A percentile compares a stretch with the other conserved stretches of the same genome.
Conservation (phyloP, 2,888 invertebrate genomes). For the Charanyca ferruginea region DNA sequence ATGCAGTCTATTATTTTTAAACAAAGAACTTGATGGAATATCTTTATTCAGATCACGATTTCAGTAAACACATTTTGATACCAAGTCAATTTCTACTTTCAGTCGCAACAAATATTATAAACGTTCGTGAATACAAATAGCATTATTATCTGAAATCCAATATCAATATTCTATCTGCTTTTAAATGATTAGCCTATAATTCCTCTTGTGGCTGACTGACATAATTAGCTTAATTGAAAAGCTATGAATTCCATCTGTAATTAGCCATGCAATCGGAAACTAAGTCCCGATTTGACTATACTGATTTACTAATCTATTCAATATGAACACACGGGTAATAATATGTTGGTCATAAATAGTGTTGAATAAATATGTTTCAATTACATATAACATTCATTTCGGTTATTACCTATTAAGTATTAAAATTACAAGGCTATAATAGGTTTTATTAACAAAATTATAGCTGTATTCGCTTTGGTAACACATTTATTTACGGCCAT, state of each 20-base stretch:
- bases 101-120: constrained; percentile 35
- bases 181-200: constrained; percentile 44
- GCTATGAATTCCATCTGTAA: constrained; percentile 39
- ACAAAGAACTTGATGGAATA: constrained; percentile 16
- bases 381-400: constrained; percentile 25
- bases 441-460: constrained; percentile 1
- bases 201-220: constrained; percentile 28
- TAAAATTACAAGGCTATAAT: constrained; percentile 21
- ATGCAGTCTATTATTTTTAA: constrained; percentile 3
- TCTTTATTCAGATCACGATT: constrained; percentile 32
- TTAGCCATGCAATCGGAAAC: constrained; percentile 44
- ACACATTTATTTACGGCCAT: not conserved
- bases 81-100: constrained; percentile 41
- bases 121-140: constrained; percentile 37
- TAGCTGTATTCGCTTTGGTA: not conserved
- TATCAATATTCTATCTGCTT: constrained; percentile 39
- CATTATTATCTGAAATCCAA: constrained; percentile 28
- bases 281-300: constrained; percentile 35
- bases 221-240: constrained; percentile 58
- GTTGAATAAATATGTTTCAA: constrained; percentile 10
- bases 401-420: constrained; percentile 24
- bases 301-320: constrained; percentile 39
- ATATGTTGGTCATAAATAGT: constrained; percentile 17
- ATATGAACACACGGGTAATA: constrained; percentile 4
- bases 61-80: constrained; percentile 48